Percentiles rank a stretch among this genome's conserved stretches.
These are phyloP conservation scores for Sapajus apella DNA, from an alignment of 2,113 vertebrate genomes.

Conservation along the genomic window DNA sequence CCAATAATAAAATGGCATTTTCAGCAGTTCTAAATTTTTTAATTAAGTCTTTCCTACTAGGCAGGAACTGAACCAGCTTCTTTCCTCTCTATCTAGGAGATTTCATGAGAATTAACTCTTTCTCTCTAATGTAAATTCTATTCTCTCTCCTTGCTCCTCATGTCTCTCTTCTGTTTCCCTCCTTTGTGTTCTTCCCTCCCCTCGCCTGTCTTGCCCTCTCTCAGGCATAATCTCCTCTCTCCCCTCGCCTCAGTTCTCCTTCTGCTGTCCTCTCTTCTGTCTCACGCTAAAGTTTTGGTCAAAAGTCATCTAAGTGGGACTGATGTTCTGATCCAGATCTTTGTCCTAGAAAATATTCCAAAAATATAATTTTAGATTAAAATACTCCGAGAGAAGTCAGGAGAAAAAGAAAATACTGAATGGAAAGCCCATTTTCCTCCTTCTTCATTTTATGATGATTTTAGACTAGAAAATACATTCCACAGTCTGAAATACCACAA, in stretches of 20 bases:
- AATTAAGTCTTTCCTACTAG: slow-evolving; percentile 43
- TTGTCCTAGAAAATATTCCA: background rate
- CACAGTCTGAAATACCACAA: slow-evolving; percentile 39
- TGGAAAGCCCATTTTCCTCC: background rate
- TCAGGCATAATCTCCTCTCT: background rate
- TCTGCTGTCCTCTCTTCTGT: background rate
- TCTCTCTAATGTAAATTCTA: background rate
- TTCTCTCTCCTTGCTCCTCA: background rate
- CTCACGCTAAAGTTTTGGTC: background rate
- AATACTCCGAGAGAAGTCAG: background rate
- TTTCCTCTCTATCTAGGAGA: background rate
- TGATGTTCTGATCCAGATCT: background rate
- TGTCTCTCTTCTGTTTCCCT: background rate
- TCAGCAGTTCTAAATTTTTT: slow-evolving; percentile 42
- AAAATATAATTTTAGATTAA: background rate
- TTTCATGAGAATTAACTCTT: background rate
- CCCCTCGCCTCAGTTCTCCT: background rate
- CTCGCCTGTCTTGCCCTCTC: background rate
- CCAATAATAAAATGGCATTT: slow-evolving; percentile 34
- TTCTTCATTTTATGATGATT: slow-evolving; percentile 27
- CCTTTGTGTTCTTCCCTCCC: background rate
- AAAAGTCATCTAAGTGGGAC: background rate
- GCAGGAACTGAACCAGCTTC: background rate
- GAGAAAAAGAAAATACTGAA: slow-evolving; percentile 10
- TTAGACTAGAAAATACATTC: slow-evolving; percentile 22